phyloP scores from a whole-genome alignment of 2,797 vertebrate genomes.

The Melanotaenia pygmaea region DNA sequence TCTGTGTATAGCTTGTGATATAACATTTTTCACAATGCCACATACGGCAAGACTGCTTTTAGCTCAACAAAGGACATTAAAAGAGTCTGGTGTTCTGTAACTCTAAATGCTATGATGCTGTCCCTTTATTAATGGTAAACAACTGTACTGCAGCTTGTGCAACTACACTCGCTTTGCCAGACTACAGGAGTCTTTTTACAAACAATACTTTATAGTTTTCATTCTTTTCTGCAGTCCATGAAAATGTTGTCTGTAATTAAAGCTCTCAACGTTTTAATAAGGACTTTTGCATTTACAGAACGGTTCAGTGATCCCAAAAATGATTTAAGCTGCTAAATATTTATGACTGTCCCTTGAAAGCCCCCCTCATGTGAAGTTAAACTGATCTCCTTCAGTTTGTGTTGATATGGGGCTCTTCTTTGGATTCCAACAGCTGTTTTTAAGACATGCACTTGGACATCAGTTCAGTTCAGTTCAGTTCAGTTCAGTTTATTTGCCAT shows the following conservation, averaged over 20 bases:
- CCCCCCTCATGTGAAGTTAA: slow-evolving; percentile 36
- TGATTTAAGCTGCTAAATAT: slow-evolving; percentile 46
- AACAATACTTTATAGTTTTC: slow-evolving; percentile 33
- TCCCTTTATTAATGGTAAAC: slow-evolving; percentile 23
- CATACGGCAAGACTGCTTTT: slow-evolving; percentile 22
- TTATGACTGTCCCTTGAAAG: slow-evolving; percentile 51
- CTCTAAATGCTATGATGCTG: slow-evolving; percentile 26
- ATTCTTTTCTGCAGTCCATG: slow-evolving; percentile 41
- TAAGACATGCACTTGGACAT: slow-evolving; percentile 53
- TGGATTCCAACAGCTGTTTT: slow-evolving; percentile 66
- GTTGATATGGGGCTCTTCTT: slow-evolving; percentile 46
- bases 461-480: no score
- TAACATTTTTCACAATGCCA: slow-evolving; percentile 9
- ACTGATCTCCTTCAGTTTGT: slow-evolving; percentile 40
- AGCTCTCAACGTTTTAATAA: slow-evolving; percentile 13
- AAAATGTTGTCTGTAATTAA: slow-evolving; percentile 31
- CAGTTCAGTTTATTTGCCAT: no score
- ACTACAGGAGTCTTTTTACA: slow-evolving; percentile 29
- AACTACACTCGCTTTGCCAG: slow-evolving; percentile 27
- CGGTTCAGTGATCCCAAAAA: slow-evolving; percentile 22
- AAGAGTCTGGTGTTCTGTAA: slow-evolving; percentile 19
- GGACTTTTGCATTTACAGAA: slow-evolving; percentile 20
- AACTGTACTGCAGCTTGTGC: slow-evolving; percentile 20
- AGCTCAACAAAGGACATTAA: slow-evolving; percentile 20
- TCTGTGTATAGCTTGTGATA: slow-evolving; percentile 27